A percentile compares a stretch with the other conserved stretches of the same genome.
Conservation (phyloP, 2,888 invertebrate genomes). For the Athalia circularis region DNA sequence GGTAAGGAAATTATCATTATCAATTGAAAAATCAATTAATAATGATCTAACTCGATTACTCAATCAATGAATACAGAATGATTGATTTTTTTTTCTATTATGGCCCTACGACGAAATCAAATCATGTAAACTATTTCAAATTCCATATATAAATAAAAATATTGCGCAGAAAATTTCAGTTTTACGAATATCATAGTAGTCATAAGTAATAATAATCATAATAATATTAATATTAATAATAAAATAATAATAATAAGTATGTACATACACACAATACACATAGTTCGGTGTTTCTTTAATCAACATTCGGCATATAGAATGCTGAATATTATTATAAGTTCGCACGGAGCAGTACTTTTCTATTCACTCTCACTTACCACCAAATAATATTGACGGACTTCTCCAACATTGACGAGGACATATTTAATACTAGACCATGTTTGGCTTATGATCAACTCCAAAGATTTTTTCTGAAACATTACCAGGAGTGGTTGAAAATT, state of each 20-base stretch:
- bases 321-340: not conserved
- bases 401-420: not conserved
- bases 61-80: too few species aligned
- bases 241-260: slow-evolving; percentile 62
- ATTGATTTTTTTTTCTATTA: too few species aligned
- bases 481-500: not conserved
- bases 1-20: too few species aligned
- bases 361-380: slow-evolving; percentile 14
- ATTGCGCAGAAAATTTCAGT: slow-evolving; percentile 67
- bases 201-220: slow-evolving; percentile 51
- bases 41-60: too few species aligned
- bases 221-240: slow-evolving; percentile 33
- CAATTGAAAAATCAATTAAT: too few species aligned
- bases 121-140: not conserved
- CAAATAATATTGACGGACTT: not conserved
- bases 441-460: slow-evolving; percentile 71
- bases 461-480: slow-evolving; percentile 67
- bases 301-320: not conserved
- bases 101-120: too few species aligned
- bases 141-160: slow-evolving; percentile 68
- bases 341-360: not conserved
- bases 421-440: slow-evolving; percentile 56
- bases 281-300: slow-evolving; percentile 60
- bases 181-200: not conserved
- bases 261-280: slow-evolving; percentile 72